Conservation (phyloP, 2,888 invertebrate species). For the Meandrusa payeni region DNA sequence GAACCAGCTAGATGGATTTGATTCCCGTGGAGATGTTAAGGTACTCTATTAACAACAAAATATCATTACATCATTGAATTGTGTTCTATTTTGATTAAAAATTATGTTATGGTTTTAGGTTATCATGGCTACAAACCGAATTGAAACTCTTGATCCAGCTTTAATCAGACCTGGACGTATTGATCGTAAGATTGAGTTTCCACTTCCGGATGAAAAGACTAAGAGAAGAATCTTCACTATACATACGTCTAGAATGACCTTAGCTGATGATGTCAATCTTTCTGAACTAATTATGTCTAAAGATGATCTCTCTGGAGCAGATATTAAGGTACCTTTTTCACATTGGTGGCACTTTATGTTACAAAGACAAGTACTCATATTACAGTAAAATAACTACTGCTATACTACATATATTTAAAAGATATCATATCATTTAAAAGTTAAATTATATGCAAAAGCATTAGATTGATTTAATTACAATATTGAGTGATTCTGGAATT, state of each 20-base stretch:
- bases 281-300: slow-evolving; percentile 99
- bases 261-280: slow-evolving; percentile 97
- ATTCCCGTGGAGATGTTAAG: slow-evolving; percentile 97
- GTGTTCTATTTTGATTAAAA: too few species aligned
- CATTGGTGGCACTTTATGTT: too few species aligned
- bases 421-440: too few species aligned
- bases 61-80: too few species aligned
- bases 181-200: slow-evolving; percentile 99
- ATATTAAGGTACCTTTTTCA: slow-evolving; percentile 92
- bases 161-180: slow-evolving; percentile 99
- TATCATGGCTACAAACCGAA: slow-evolving; percentile 98
- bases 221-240: slow-evolving; percentile 98
- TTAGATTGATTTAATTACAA: too few species aligned
- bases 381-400: too few species aligned
- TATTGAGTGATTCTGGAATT: too few species aligned
- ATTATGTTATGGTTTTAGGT: slow-evolving; percentile 79
- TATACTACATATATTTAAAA: too few species aligned
- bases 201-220: slow-evolving; percentile 99
- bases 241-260: slow-evolving; percentile 99
- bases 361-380: too few species aligned
- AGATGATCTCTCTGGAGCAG: slow-evolving; percentile 98
- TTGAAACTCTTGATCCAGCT: slow-evolving; percentile 99
- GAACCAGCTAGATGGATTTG: slow-evolving; percentile 99
- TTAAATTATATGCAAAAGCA: too few species aligned
- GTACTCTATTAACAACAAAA: too few species aligned